Percentiles rank a stretch among this genome's conserved stretches.
Conservation (phyloP, 2,888 invertebrate genomes). For the Heteromyza rotundicornis region DNA sequence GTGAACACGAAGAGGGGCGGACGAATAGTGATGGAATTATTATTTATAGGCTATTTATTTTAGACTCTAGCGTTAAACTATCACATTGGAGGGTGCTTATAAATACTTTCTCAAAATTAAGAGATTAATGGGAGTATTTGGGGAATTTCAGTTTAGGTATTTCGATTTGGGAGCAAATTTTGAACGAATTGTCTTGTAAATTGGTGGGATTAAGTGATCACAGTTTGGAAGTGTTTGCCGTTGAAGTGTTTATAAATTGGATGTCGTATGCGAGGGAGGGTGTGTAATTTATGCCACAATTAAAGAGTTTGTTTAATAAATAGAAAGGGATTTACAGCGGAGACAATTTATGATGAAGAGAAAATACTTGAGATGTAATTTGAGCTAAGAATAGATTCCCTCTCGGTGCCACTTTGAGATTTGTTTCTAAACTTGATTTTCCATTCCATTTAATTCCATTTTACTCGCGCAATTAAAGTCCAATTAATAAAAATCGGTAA, state of each 20-base stretch:
- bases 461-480: conserved; percentile 18
- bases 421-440: too few relatives aligned
- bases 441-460: background rate
- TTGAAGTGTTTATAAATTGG: background rate
- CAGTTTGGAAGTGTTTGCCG: too few relatives aligned
- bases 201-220: conserved; percentile 1
- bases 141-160: background rate
- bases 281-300: background rate
- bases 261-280: too few relatives aligned
- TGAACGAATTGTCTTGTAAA: background rate
- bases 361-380: too few relatives aligned
- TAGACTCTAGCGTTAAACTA: background rate
- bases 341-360: too few relatives aligned
- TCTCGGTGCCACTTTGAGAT: background rate
- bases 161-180: background rate
- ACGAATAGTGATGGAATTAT: background rate
- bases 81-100: background rate
- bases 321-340: too few relatives aligned
- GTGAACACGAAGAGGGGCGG: too few relatives aligned
- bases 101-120: too few relatives aligned
- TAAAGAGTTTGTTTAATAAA: background rate
- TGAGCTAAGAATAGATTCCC: too few relatives aligned
- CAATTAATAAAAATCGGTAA: conserved; percentile 27
- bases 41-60: background rate
- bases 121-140: background rate